phyloP scores from a whole-genome alignment of 2,797 vertebrate genomes.

The Sebastiscus tertius region DNA sequence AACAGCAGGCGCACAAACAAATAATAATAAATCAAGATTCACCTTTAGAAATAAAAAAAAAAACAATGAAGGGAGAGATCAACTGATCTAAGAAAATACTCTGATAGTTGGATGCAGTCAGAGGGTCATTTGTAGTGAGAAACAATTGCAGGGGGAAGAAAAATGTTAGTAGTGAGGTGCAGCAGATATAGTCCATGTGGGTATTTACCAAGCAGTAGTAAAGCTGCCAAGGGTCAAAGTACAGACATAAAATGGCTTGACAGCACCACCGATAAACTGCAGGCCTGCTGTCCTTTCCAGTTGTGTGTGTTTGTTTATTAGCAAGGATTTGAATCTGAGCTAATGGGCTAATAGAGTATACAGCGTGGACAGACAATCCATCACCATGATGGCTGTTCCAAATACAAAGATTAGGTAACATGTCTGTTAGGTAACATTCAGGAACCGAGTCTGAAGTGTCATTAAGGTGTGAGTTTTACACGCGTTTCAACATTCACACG shows the following conservation, averaged over 20 bases:
- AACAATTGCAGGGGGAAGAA: neutral
- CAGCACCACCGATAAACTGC: slow-evolving; percentile 31
- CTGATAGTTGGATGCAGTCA: neutral
- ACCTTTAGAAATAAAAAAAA: neutral
- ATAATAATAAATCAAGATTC: neutral
- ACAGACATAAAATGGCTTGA: slow-evolving; percentile 38
- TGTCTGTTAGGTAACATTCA: neutral
- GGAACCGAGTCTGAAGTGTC: neutral
- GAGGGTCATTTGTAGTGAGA: neutral
- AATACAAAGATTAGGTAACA: slow-evolving; percentile 1
- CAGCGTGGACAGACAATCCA: slow-evolving; percentile 10
- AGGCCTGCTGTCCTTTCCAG: slow-evolving; percentile 1
- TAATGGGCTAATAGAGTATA: slow-evolving; percentile 28
- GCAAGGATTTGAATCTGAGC: slow-evolving; percentile 21
- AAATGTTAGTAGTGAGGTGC: neutral
- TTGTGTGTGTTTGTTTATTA: slow-evolving; percentile 34
- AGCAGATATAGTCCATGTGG: neutral
- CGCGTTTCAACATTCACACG: neutral
- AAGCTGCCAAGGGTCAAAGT: slow-evolving; percentile 60
- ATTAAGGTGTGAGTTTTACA: neutral
- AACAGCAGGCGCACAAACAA: neutral
- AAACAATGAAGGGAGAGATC: neutral
- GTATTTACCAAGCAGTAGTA: slow-evolving; percentile 45
- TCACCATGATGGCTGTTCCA: slow-evolving; percentile 14
- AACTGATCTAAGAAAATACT: neutral